Evolutionary conservation across 1,140 invertebrate species (phyloP), one percentile per base, ranked within the genome.

Genomic region (Heliconius nattereri): DNA sequence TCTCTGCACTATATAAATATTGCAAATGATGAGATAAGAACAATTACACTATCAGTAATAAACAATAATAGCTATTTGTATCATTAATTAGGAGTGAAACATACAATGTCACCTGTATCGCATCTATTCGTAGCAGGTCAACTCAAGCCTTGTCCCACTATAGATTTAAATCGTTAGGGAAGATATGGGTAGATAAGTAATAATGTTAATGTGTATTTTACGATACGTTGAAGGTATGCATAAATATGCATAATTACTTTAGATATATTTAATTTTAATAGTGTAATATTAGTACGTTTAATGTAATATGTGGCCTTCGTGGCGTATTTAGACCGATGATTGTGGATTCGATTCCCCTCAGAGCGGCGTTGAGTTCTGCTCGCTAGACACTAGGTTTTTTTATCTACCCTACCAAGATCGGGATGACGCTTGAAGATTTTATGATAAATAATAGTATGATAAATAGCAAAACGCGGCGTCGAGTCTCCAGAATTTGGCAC

Each of bases 61-160:
- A 66, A 13, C 3, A 60, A 23, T 60, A 60, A 60, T 60, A 60
- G 54, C 11, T 66, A 11, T 26, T 23, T 29, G 57, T n/a, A 76
- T 71, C n/a, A 60, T 75, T 70, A 71, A 76, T 70, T 76, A 71
- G 6, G 35, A 23, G 37, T 76, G 49, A 71, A 37, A 45, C 20
- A 45, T 19, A 76, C 57, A 32, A 70, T 76, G 60, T 71, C 60
- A 71, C 75, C 75, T 66, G 26, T 26, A 76, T 76, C 16, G 37
- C 32, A 29, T 37, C 23, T 76, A 71, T 71, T 45, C 20, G 40
- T n/a, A 49, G 40, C 40, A 32, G 13, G 9, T 13, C 54, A 35
- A 40, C 26, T 66, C 0, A 49, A 76, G 40, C 75, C 75, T 76
- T 76, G 75, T 71, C 54, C 75, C 66, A 76, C 35, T 66, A 76